Percentiles rank a stretch among this genome's conserved stretches.
phyloP scores from a whole-genome alignment of 2,888 invertebrate genomes.

The Dasysyrphus tricinctus region DNA sequence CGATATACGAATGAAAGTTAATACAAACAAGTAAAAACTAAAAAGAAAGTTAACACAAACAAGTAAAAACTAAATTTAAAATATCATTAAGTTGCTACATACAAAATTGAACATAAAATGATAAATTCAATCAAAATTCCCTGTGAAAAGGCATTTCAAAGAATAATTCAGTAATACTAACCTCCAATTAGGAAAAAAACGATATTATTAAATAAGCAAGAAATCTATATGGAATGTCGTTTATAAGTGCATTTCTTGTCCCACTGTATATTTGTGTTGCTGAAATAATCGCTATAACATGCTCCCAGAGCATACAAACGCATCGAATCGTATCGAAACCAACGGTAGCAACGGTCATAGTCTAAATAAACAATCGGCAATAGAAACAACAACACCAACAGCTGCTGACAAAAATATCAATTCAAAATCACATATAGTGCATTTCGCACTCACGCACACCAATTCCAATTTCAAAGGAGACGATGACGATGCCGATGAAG shows the following conservation, averaged over 20 bases:
- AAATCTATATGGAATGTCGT: conserved; percentile 63
- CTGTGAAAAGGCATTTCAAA: background rate
- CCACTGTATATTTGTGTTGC: conserved; percentile 57
- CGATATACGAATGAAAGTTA: background rate
- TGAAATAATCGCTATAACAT: conserved; percentile 78
- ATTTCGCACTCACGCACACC: conserved; percentile 65
- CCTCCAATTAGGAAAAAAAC: background rate
- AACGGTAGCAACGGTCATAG: conserved; percentile 76
- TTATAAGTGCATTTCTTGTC: conserved; percentile 42
- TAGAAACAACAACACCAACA: conserved; percentile 27
- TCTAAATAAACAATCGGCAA: conserved; percentile 52
- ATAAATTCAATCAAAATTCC: background rate
- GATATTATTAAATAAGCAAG: background rate
- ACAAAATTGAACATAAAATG: background rate
- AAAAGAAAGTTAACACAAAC: too few species aligned
- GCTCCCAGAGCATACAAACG: conserved; percentile 80
- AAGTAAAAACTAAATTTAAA: background rate
- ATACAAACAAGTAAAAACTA: background rate
- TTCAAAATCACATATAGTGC: conserved; percentile 64
- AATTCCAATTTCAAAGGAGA: conserved; percentile 60
- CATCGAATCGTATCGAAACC: conserved; percentile 70
- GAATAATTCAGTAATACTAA: background rate
- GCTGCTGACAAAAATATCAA: conserved; percentile 40
- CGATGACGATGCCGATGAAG: conserved; percentile 6
- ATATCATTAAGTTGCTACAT: background rate